These are phyloP conservation scores for Muntiacus muntjak DNA, from an alignment of 2,113 vertebrate genomes.

Conservation along the genomic window DNA sequence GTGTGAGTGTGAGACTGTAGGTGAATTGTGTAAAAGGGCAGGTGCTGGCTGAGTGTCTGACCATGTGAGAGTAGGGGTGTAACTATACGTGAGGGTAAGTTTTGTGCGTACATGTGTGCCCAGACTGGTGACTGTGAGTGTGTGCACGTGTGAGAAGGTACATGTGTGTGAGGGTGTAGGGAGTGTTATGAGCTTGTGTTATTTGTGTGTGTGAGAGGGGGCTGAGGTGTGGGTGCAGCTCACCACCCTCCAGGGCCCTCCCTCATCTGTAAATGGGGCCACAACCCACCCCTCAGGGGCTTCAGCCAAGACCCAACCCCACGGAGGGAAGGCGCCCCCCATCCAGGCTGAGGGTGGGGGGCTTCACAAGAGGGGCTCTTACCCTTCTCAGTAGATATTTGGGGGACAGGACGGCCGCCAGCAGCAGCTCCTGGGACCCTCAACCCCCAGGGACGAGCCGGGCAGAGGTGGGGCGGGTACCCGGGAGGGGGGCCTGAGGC, in stretches of 20 bases:
- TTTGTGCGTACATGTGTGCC: accelerated
- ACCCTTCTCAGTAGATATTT: accelerated
- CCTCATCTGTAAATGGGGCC: not conserved
- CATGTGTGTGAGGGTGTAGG: not conserved
- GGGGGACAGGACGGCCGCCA: not conserved
- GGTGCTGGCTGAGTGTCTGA: not conserved
- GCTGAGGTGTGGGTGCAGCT: not conserved
- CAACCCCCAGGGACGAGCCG: accelerated
- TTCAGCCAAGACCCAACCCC: not conserved
- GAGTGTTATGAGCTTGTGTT: not conserved
- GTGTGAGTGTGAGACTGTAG: not conserved
- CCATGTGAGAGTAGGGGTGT: not conserved
- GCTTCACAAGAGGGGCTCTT: accelerated
- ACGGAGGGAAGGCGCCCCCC: accelerated
- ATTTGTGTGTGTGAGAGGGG: not conserved
- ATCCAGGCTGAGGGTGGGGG: not conserved
- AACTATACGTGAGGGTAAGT: not conserved
- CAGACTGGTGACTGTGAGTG: not conserved
- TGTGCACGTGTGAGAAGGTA: not conserved
- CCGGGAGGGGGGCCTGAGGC: not conserved
- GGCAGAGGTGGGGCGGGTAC: not conserved
- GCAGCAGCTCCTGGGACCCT: not conserved
- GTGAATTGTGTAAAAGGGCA: not conserved
- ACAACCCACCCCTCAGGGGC: accelerated
- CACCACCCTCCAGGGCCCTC: not conserved